A percentile compares a stretch with the other conserved stretches of the same genome.
Evolutionary conservation across 2,888 invertebrate species (phyloP).

Genomic region (Caenorhabditis sulstoni): DNA sequence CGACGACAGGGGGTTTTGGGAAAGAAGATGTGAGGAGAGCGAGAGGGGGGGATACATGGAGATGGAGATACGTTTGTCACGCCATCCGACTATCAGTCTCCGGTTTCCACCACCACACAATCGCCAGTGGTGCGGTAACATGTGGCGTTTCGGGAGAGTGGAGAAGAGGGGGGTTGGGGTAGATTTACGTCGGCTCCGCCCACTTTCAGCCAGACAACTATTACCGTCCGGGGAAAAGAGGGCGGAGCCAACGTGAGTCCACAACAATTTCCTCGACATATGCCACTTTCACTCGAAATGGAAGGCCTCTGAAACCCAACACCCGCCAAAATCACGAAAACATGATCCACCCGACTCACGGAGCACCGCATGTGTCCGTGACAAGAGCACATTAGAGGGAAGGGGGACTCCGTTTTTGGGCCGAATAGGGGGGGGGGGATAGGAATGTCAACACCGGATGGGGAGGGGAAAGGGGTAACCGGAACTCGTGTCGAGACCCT

Average conservation of each 20-base stretch:
- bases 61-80: conserved; percentile 56
- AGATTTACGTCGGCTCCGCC: no score
- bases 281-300: no score
- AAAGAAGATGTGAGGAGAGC: background rate
- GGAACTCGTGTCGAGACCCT: conserved; percentile 19
- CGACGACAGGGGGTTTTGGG: background rate
- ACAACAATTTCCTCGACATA: no score
- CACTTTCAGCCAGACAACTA: no score
- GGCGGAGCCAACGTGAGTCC: no score
- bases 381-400: conserved; percentile 50
- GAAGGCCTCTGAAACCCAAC: conserved; percentile 12
- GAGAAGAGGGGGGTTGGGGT: background rate
- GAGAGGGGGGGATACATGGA: conserved; percentile 36
- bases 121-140: conserved; percentile 32
- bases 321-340: conserved; percentile 20
- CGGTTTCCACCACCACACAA: background rate
- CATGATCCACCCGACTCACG: background rate
- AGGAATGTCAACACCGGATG: no score
- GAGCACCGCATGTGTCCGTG: conserved; percentile 29
- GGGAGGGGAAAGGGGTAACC: conserved; percentile 15
- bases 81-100: conserved; percentile 56
- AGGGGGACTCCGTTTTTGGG: conserved; percentile 14
- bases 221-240: no score
- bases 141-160: background rate
- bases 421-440: no score